A percentile compares a stretch with the other conserved stretches of the same genome.
Evolutionary conservation across 2,888 invertebrate species (phyloP).

Genomic region (Orgyia antiqua): DNA sequence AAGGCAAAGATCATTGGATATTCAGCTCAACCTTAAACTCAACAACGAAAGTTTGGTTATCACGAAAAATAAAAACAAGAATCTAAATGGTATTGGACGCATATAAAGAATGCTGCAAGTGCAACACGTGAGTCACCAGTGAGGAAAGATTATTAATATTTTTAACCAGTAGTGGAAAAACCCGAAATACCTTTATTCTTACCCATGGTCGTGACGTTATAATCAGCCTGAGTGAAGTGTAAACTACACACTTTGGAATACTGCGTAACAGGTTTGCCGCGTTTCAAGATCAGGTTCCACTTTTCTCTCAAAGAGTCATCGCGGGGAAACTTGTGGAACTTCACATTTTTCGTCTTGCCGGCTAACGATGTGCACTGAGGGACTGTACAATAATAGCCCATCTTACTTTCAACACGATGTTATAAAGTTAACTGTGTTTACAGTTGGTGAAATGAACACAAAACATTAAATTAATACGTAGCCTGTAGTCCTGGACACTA

Average conservation of each 20-base stretch:
- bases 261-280: slow-evolving; percentile 71
- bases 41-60: slow-evolving; percentile 23
- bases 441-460: slow-evolving; percentile 26
- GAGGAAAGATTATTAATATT: slow-evolving; percentile 38
- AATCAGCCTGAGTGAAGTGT: slow-evolving; percentile 67
- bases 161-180: slow-evolving; percentile 49
- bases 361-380: slow-evolving; percentile 74
- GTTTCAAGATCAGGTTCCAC: slow-evolving; percentile 65
- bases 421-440: slow-evolving; percentile 21
- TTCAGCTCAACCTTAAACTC: too few species aligned
- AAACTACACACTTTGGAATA: slow-evolving; percentile 75
- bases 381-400: slow-evolving; percentile 76
- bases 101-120: slow-evolving; percentile 12
- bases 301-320: slow-evolving; percentile 59
- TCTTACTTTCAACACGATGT: slow-evolving; percentile 33
- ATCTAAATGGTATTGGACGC: slow-evolving; percentile 7
- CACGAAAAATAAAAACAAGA: slow-evolving; percentile 14
- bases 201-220: slow-evolving; percentile 75
- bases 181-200: slow-evolving; percentile 71
- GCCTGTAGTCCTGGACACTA: slow-evolving; percentile 27
- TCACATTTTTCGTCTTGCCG: slow-evolving; percentile 75
- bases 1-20: too few species aligned
- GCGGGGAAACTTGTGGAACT: slow-evolving; percentile 71
- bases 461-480: slow-evolving; percentile 35
- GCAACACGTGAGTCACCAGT: slow-evolving; percentile 37